Base-by-base conservation (phyloP, 2,888 invertebrate genomes). In the Keiferia lycopersicella region DNA sequence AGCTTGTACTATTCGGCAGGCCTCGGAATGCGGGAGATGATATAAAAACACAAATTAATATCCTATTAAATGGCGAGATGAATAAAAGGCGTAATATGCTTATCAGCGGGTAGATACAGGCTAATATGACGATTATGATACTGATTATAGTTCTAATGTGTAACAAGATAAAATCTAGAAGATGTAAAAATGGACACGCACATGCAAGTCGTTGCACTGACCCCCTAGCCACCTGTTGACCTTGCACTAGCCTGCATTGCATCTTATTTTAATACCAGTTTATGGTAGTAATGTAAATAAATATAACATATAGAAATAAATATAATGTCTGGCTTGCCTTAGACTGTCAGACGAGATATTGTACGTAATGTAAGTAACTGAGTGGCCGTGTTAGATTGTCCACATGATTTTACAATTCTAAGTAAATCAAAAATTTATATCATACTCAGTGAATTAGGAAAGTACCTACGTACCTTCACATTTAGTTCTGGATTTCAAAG, bases 141-240 rank as follows among this genome's bases (percentile, higher is more conserved):
- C n/a, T n/a, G n/a, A n/a, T n/a, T n/a, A n/a, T n/a, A n/a, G n/a
- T n/a, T 12, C 7, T 12, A 16, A 7, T n/a, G n/a, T n/a, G n/a
- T n/a, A n/a, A n/a, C n/a, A n/a, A n/a, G n/a, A n/a, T n/a, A n/a
- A 26, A 26, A 26, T 26, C 26, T 26, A 26, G 3, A 26, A 26
- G 26, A 26, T 26, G 26, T 26, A 4, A 65, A 71, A 80, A 66
- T 80, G 89, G 76, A 74, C 20, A 68, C 70, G 63, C 53, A 66
- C 71, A 63, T 53, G 64, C 65, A 66, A 78, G 83, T 84, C 84
- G 85, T 82, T 85, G 88, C 84, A 86, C 84, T 80, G 84, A 78
- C 83, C 79, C 78, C 63, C 64, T 70, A 34, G 56, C 72, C 87
- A 89, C 89, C 88, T 87, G 88, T 77, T 82, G 86, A 84, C 88